Base-by-base conservation (phyloP, 2,113 vertebrate species). In the Prolemur simus region DNA sequence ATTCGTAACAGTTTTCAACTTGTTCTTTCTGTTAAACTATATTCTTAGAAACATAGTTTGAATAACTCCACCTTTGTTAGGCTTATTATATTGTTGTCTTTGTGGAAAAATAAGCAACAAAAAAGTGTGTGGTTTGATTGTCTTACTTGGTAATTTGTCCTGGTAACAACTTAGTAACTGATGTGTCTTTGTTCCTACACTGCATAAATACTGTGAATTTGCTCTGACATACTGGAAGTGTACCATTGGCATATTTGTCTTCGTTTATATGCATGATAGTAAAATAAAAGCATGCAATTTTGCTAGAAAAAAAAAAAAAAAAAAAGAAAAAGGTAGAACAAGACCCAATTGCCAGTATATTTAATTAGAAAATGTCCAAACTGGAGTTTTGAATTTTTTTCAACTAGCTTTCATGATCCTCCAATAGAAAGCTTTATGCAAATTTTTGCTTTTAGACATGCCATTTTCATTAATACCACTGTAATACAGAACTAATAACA, bases 251-350 rank as follows among this genome's bases (percentile, higher is more conserved):
- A 63, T 83, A 64, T 83, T 58, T 89, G 60, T 95, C 49, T 87
- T 73, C 78, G 18, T 60, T 80, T 96, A 21, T 82, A 47, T 96
- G 93, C 56, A 82, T 80, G 32, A 73, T 95, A 27, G 47, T 82
- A 92, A 86, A 97, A 97, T 97, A 96, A 97, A 97, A 89, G 86
- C 91, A 94, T 94, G 82, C 90, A 68, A 84, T 52, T 84, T 54
- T 68, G 47, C n/a, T 80, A 58, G 82, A 87, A n/a, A n/a, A n/a
- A n/a, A n/a, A n/a, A n/a, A n/a, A n/a, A n/a, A n/a, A n/a, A n/a
- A n/a, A n/a, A n/a, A n/a, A n/a, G n/a, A n/a, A n/a, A n/a, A n/a
- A 81, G 42, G 14, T 87, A 77, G 39, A 84, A 58, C 69, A 87
- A 82, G 71, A 91, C 81, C n/a, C 87, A 64, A 80, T 60, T 78